A percentile compares a stretch with the other conserved stretches of the same genome.
phyloP scores from a whole-genome alignment of 2,888 invertebrate genomes.

The Aethes cnicana region DNA sequence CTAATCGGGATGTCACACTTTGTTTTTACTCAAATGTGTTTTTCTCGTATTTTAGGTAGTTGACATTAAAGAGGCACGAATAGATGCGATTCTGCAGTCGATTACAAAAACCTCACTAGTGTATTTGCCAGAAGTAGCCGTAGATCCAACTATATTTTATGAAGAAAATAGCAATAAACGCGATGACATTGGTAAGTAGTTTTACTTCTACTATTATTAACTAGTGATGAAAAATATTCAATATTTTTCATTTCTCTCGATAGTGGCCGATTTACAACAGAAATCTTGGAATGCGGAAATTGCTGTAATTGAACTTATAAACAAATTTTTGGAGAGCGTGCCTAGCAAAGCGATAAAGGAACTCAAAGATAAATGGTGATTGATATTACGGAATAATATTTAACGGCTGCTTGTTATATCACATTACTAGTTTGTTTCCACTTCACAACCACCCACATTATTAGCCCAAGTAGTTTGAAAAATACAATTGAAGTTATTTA shows the following conservation, averaged over 20 bases:
- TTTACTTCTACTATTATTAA: background rate
- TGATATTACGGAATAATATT: background rate
- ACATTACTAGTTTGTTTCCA: too few species aligned
- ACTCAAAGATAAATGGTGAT: constrained; percentile 83
- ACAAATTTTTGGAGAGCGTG: constrained; percentile 87
- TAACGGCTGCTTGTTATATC: too few species aligned
- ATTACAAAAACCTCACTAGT: constrained; percentile 85
- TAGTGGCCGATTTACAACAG: constrained; percentile 66
- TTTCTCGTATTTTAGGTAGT: constrained; percentile 70
- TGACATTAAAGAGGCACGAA: constrained; percentile 89
- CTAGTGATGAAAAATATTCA: background rate
- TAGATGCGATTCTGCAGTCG: constrained; percentile 85
- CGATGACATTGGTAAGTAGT: constrained; percentile 67
- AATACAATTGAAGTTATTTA: too few species aligned
- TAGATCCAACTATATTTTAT: constrained; percentile 83
- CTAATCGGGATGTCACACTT: too few species aligned
- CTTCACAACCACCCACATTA: too few species aligned
- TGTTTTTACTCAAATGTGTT: background rate
- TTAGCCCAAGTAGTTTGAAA: too few species aligned
- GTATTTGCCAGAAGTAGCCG: constrained; percentile 83
- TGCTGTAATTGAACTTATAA: constrained; percentile 89
- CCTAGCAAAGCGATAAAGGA: constrained; percentile 81
- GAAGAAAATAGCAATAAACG: constrained; percentile 83
- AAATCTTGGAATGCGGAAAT: constrained; percentile 85
- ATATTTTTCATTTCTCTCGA: constrained; percentile 18